Evolutionary conservation across 2,888 invertebrate genomes (phyloP).

Genomic region (Eristalinus aeneus): DNA sequence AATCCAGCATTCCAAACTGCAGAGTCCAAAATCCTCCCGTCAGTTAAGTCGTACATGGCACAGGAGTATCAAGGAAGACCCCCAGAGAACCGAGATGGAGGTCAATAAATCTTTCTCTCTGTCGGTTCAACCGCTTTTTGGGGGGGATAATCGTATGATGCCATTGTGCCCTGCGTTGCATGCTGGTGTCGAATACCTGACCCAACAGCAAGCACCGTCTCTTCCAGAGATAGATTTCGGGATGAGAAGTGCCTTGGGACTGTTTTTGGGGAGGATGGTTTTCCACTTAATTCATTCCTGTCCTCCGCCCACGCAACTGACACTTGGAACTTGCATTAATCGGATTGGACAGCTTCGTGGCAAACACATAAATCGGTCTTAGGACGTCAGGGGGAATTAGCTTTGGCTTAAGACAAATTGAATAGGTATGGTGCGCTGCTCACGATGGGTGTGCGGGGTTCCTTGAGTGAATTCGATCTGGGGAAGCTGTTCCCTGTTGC

Average conservation of each 20-base stretch:
- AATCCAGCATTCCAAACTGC: background rate
- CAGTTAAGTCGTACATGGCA: too few relatives aligned
- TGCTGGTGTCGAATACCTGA: background rate
- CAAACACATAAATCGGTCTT: conserved; percentile 35
- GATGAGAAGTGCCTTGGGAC: conserved; percentile 10
- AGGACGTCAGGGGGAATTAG: conserved; percentile 16
- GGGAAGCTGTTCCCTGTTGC: background rate
- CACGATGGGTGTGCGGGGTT: background rate
- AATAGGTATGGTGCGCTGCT: background rate
- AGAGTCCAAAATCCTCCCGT: background rate
- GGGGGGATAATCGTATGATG: conserved; percentile 26
- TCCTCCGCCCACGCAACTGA: background rate
- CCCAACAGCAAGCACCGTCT: background rate
- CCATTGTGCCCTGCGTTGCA: conserved; percentile 21
- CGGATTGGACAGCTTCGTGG: conserved; percentile 23
- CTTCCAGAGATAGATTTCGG: background rate
- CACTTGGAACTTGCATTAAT: conserved; percentile 13
- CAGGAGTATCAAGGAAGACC: background rate
- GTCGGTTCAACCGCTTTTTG: conserved; percentile 1
- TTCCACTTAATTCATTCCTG: background rate
- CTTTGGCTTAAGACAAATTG: conserved; percentile 1
- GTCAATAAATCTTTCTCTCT: conserved; percentile 26
- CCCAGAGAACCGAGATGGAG: background rate
- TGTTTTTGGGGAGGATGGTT: background rate
- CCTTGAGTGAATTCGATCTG: background rate